Evolutionary conservation across 2,797 vertebrate species (phyloP), one percentile per base, ranked within the genome.

Genomic region (Melanotaenia boesemani): DNA sequence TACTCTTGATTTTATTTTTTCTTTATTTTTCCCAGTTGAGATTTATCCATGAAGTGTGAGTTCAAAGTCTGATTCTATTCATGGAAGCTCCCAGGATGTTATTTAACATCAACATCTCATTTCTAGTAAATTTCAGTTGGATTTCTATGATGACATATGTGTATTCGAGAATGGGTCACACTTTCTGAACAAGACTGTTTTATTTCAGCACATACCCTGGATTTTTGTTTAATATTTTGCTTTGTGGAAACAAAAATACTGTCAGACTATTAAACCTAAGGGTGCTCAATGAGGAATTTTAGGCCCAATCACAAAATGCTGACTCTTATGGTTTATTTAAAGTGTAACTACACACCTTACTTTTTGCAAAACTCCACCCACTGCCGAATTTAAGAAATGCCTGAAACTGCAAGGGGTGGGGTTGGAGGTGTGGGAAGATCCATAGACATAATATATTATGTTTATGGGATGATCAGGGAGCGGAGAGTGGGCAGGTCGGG

Each of bases 11-110:
- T 63, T 70, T 60, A 30, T 87, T 85, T 81, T 70, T 57, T 37
- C 86, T 86, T 81, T 22, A 78, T 85, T 57, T 73, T 41, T 67
- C 70, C 56, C 65, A 26, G 67, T 16, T 64, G 66, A 75, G 74
- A 71, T 83, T 56, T 63, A 72, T 83, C 70, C 57, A n/a, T 16
- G 57, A 70, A n/a, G 36, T 57, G 62, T 16, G 41, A 74, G 63
- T 74, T 79, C 76, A 79, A 70, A 81, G 54, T 22, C 73, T n/a
- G 48, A 69, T 72, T 79, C 55, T 74, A 12, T 74, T 82, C 58
- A 34, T 24, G 16, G 70, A 72, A 41, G 22, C 68, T 74, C 50
- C 66, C 69, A 44, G 36, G 12, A 6, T 32, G 67, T 76, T 56
- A 36, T 39, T 36, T 36, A 18, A 75, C 52, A 54, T 77, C 78